Evolutionary conservation across 2,113 vertebrate genomes (phyloP).

Genomic region (Sclerurus mexicanus): DNA sequence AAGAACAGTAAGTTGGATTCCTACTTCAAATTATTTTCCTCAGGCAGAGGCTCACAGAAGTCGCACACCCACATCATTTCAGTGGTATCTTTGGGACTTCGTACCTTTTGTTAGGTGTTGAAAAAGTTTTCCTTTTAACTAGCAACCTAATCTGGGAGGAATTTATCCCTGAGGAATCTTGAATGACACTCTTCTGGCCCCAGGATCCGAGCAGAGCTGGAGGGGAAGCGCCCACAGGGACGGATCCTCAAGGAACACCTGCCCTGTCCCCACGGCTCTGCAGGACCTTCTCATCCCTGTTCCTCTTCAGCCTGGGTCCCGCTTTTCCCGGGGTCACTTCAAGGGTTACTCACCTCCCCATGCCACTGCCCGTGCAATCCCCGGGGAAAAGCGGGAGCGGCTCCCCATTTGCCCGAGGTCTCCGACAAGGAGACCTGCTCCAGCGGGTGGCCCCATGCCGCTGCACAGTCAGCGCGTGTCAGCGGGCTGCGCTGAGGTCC

Average conservation of each 20-base stretch:
- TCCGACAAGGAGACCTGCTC: background rate
- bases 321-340: background rate
- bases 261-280: too few relatives aligned
- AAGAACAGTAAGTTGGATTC: background rate
- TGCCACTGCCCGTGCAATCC: too few relatives aligned
- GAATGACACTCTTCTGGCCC: background rate
- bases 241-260: background rate
- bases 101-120: background rate
- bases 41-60: background rate
- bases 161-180: background rate
- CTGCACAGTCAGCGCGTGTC: background rate
- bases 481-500: background rate
- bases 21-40: background rate
- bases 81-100: background rate
- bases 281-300: background rate
- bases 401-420: background rate
- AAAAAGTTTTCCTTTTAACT: background rate
- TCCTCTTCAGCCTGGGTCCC: background rate
- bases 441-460: rapidly evolving
- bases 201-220: background rate
- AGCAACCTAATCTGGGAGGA: background rate
- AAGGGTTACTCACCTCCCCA: background rate
- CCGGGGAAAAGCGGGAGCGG: background rate
- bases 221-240: background rate
- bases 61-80: background rate